Base-by-base conservation (phyloP, 1,140 invertebrate genomes). In the Ctenoplectra terminalis region DNA sequence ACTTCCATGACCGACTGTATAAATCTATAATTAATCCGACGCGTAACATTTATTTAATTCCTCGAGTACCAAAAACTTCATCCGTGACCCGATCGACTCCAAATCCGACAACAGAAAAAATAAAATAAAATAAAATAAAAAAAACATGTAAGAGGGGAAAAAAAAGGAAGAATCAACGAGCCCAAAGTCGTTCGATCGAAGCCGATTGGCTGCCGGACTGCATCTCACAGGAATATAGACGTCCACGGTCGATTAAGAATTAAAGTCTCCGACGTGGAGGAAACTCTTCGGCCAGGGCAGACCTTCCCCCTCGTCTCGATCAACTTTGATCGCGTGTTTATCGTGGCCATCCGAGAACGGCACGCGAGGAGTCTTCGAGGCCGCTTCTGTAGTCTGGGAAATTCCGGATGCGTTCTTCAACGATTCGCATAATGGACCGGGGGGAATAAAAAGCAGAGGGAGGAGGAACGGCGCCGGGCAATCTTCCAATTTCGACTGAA, bases 401-500 rank as follows among this genome's bases (percentile, higher is more conserved):
- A 82, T 78, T 83, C 80, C 73, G 83, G 72, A 82, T 70, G 73
- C 66, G 79, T 81, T 37, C 81, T 81, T 81, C 54, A 64, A 48
- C 69, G 82, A 78, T 83, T 69, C 80, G 72, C 58, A 78, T 83
- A 82, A 81, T 82, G 66, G 81, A 26, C 56, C 54, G 63, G 17
- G 61, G 60, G 56, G 40, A 29, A 58, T 29, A 34, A 61, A 61
- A 34, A 20, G 29, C 13, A 23, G 46, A 60, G 34, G 37, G 48
- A 20, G 71, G 52, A 43, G n/a, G 48, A 61, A 54, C 66, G 74
- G 74, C 70, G 70, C n/a, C 81, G 54, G 61, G 64, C 75, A 83
- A 85, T 85, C 76, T 85, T 85, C 66, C 76, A 85, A 85, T 85
- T 85, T 75, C 52, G 63, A 56, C 46, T 48, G 31, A 46, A 81